phyloP scores from a whole-genome alignment of 2,113 vertebrate genomes.

The Silurus glanis region DNA sequence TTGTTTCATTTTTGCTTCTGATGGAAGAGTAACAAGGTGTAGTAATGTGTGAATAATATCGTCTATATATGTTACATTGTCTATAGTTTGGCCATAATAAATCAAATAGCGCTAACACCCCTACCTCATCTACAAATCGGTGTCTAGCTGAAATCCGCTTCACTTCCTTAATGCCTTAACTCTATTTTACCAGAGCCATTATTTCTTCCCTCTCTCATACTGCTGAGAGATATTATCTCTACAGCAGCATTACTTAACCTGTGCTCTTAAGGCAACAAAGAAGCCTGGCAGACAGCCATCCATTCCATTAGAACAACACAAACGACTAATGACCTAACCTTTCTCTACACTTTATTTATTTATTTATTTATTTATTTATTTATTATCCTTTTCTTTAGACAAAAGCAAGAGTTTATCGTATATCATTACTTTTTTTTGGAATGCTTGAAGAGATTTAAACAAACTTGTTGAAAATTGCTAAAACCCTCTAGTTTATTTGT shows the following conservation, averaged over 20 bases:
- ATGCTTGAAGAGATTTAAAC: conserved; percentile 33
- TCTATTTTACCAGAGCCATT: conserved; percentile 32
- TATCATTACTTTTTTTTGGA: conserved; percentile 56
- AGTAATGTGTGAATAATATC: not conserved
- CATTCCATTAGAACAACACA: conserved; percentile 67
- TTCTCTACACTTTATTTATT: conserved; percentile 56
- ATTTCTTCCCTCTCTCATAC: conserved; percentile 16
- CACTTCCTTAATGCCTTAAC: conserved; percentile 39
- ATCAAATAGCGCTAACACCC: not conserved
- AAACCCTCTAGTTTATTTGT: conserved; percentile 28
- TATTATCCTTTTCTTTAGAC: conserved; percentile 49
- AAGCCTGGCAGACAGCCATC: conserved; percentile 59
- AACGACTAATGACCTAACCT: conserved; percentile 68
- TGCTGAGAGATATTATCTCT: conserved; percentile 61
- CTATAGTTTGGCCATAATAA: not conserved
- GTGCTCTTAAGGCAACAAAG: conserved; percentile 56
- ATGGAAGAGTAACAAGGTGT: not conserved
- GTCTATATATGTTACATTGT: not conserved
- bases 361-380: conserved; percentile 42
- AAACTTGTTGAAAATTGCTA: conserved; percentile 4
- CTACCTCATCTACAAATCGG: not conserved
- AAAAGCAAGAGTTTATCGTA: conserved; percentile 28
- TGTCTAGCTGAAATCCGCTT: conserved; percentile 34
- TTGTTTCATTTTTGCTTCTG: not conserved
- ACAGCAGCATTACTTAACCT: conserved; percentile 62